phyloP scores from a whole-genome alignment of 2,113 vertebrate species.

The Peromyscus californicus region DNA sequence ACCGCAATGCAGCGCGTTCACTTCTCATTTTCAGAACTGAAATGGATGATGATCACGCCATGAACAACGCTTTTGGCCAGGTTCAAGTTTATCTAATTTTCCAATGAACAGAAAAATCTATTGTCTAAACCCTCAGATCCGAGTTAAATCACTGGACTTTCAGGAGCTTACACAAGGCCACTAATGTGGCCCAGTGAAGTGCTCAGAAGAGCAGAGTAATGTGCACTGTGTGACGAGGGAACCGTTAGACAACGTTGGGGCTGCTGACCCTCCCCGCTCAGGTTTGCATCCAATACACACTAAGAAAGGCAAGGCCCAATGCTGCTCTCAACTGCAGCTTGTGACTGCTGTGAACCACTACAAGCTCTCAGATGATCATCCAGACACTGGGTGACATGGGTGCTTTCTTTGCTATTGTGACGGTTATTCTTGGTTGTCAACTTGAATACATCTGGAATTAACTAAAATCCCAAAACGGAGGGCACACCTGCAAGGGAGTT shows the following conservation, averaged over 20 bases:
- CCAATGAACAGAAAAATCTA: not conserved
- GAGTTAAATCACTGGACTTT: not conserved
- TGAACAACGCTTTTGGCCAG: not conserved
- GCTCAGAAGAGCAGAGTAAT: not conserved
- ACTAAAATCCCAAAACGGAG: not conserved
- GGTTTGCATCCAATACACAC: not conserved
- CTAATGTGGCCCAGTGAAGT: slow-evolving; percentile 32
- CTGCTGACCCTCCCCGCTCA: not conserved
- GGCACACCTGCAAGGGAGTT: not conserved
- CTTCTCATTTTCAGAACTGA: not conserved
- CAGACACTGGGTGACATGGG: not conserved
- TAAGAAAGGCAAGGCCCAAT: slow-evolving; percentile 54
- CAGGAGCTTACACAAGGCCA: not conserved
- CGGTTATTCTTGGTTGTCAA: not conserved
- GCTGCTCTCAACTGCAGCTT: not conserved
- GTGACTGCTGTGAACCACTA: not conserved
- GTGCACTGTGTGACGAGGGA: slow-evolving; percentile 27
- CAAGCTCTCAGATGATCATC: not conserved
- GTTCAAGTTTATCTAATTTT: slow-evolving; percentile 18
- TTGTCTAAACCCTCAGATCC: not conserved
- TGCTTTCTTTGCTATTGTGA: not conserved
- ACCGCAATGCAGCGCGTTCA: not conserved
- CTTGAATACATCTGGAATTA: not conserved
- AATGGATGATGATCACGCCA: not conserved
- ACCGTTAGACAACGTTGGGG: not conserved